Evolutionary conservation across 2,888 invertebrate genomes (phyloP).

Genomic region (Endotricha flammealis): DNA sequence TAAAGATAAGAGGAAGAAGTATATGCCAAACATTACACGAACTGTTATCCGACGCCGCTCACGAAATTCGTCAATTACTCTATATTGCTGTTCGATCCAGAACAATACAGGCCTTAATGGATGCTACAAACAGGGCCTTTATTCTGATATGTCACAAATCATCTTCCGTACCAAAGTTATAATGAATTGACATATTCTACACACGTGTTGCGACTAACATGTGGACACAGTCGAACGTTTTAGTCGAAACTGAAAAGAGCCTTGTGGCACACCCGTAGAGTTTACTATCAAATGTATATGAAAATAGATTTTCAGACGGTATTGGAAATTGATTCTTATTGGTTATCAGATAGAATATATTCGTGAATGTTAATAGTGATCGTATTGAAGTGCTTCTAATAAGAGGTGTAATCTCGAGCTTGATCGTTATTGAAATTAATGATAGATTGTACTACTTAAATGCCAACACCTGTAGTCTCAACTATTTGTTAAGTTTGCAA

Average conservation of each 20-base stretch:
- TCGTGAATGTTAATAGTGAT: slow-evolving; percentile 19
- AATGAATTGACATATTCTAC: slow-evolving; percentile 76
- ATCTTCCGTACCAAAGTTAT: slow-evolving; percentile 69
- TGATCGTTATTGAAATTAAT: slow-evolving; percentile 32
- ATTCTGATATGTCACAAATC: slow-evolving; percentile 75
- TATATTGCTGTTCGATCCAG: slow-evolving; percentile 43
- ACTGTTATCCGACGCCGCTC: slow-evolving; percentile 26
- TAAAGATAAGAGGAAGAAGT: slow-evolving; percentile 21
- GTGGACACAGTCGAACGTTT: slow-evolving; percentile 28
- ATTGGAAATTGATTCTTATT: slow-evolving; percentile 33
- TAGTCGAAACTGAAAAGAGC: slow-evolving; percentile 11
- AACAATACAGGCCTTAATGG: slow-evolving; percentile 66
- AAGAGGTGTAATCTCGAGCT: slow-evolving; percentile 32
- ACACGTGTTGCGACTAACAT: slow-evolving; percentile 54
- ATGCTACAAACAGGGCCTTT: slow-evolving; percentile 65
- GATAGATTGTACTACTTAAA: slow-evolving; percentile 20
- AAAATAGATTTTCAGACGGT: slow-evolving; percentile 14
- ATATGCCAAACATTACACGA: slow-evolving; percentile 47
- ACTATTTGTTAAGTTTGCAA: background rate
- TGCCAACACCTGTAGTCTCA: slow-evolving; percentile 5
- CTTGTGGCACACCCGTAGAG: background rate
- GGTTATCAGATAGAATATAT: slow-evolving; percentile 15
- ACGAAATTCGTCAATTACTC: slow-evolving; percentile 64
- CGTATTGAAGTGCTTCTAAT: slow-evolving; percentile 19
- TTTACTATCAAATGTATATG: slow-evolving; percentile 7